Evolutionary conservation across 2,113 vertebrate species (phyloP), one percentile per base, ranked within the genome.

Genomic region (Apaloderma vittatum): DNA sequence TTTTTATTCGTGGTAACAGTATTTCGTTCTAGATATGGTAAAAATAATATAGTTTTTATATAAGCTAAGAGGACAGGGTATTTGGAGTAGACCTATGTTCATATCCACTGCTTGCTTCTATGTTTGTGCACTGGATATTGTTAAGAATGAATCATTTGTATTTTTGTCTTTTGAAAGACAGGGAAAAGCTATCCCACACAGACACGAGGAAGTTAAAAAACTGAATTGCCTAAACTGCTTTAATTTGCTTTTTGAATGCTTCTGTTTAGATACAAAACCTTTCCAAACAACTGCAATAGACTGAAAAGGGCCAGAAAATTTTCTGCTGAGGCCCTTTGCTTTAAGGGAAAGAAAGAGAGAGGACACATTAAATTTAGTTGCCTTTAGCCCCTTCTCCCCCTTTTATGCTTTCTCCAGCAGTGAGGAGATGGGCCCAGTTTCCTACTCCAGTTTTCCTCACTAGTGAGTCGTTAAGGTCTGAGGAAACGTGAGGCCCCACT

Each of bases 201-300:
- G 36, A 57, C 40, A 52, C 15, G 34, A 32, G 27, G 51, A 85
- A 40, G 14, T 61, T 57, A 11, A 37, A 67, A 75, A 23, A 22
- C 4, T 12, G 3, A 30, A 3, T 46, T 55, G 12, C 51, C 37
- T 43, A 2, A 37, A 21, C 2, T 40, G 0, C 2, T 54, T 48
- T 54, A 15, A 1, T 67, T 85, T 72, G 8, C 3, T 45, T 86
- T 79, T 58, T 51, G 45, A 72, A 30, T 73, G 27, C 5, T 36
- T 90, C 80, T 86, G 76, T 86, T 80, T 63, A 79, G 19, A 30
- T n/a, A 43, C 40, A 71, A 30, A 87, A 54, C 27, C 48, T 85
- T 77, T 68, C 59, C 18, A 61, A 14, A 45, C 17, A 70, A 51
- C 6, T 8, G 2, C 17, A 75, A 37, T 2, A 54, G 43, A 46